These are phyloP conservation scores for Paralvinella palmiformis DNA, from an alignment of 1,140 invertebrate genomes.

Conservation along the genomic window DNA sequence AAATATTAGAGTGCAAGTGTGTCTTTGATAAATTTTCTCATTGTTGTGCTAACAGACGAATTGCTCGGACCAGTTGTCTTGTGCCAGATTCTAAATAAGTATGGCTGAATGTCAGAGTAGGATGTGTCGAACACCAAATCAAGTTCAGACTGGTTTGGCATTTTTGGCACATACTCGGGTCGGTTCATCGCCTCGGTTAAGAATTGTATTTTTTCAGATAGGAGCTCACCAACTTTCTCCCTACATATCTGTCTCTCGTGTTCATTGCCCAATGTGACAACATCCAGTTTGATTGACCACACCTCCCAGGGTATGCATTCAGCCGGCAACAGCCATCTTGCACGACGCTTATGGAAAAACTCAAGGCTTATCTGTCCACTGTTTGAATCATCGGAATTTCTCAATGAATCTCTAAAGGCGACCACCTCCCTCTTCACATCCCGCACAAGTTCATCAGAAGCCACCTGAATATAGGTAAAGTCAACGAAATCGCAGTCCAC, in stretches of 20 bases:
- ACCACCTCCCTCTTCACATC: constrained; percentile 74
- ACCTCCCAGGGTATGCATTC: constrained; percentile 96
- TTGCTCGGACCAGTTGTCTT: constrained; percentile 35
- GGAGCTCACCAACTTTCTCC: constrained; percentile 82
- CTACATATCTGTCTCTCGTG: constrained; percentile 79
- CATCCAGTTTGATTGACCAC: constrained; percentile 86
- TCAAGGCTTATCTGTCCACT: constrained; percentile 79
- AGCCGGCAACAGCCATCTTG: constrained; percentile 77
- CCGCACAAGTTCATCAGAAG: constrained; percentile 69
- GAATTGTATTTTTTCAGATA: constrained; percentile 87
- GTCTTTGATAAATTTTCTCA: constrained; percentile 84
- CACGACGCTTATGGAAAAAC: constrained; percentile 88
- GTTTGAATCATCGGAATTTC: constrained; percentile 49
- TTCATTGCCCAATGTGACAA: constrained; percentile 77
- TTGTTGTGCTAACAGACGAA: constrained; percentile 59
- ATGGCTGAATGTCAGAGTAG: constrained; percentile 88
- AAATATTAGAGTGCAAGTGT: constrained; percentile 64
- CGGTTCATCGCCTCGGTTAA: constrained; percentile 92
- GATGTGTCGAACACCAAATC: constrained; percentile 91
- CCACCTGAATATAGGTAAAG: constrained; percentile 92
- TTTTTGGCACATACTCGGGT: constrained; percentile 91
- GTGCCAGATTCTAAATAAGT: constrained; percentile 71
- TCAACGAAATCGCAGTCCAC: constrained; percentile 96
- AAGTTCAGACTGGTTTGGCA: constrained; percentile 84
- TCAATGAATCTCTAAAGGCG: constrained; percentile 76